These are phyloP conservation scores for Hormaphis cornu DNA, from an alignment of 1,140 invertebrate genomes.

Conservation along the genomic window DNA sequence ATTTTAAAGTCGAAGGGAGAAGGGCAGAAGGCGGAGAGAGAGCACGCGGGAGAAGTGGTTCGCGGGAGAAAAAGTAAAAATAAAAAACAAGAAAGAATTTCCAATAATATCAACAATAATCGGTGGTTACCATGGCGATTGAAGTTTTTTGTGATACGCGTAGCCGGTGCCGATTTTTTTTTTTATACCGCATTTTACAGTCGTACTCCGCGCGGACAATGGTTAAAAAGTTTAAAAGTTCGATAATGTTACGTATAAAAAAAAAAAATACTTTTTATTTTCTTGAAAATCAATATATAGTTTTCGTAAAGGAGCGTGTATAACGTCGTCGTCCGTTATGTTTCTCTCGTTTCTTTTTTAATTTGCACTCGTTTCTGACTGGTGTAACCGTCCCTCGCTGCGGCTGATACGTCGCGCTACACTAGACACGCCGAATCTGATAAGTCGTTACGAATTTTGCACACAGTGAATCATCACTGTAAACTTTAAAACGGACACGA, in stretches of 20 bases:
- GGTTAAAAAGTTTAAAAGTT: slow-evolving; percentile 32
- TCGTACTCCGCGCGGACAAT: slow-evolving; percentile 22
- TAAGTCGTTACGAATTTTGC: slow-evolving; percentile 25
- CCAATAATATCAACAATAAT: slow-evolving; percentile 33
- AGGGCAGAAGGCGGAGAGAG: background rate
- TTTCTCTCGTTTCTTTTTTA: slow-evolving; percentile 20
- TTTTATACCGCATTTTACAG: background rate
- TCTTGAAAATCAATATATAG: slow-evolving; percentile 24
- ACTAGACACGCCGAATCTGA: slow-evolving; percentile 7
- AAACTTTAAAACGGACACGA: background rate
- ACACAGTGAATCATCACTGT: background rate
- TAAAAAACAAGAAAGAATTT: slow-evolving; percentile 25
- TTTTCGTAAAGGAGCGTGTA: slow-evolving; percentile 28
- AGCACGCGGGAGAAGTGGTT: background rate
- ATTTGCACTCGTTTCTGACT: background rate
- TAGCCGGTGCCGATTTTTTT: slow-evolving; percentile 13
- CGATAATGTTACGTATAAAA: slow-evolving; percentile 18
- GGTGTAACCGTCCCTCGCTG: background rate
- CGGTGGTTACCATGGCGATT: slow-evolving; percentile 30
- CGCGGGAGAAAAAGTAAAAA: background rate
- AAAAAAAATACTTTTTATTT: background rate
- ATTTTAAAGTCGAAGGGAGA: slow-evolving; percentile 22
- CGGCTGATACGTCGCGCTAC: background rate
- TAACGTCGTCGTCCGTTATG: background rate
- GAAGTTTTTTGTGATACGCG: slow-evolving; percentile 22